Evolutionary conservation across 2,888 invertebrate species (phyloP).

Genomic region (Eilema griseolum): DNA sequence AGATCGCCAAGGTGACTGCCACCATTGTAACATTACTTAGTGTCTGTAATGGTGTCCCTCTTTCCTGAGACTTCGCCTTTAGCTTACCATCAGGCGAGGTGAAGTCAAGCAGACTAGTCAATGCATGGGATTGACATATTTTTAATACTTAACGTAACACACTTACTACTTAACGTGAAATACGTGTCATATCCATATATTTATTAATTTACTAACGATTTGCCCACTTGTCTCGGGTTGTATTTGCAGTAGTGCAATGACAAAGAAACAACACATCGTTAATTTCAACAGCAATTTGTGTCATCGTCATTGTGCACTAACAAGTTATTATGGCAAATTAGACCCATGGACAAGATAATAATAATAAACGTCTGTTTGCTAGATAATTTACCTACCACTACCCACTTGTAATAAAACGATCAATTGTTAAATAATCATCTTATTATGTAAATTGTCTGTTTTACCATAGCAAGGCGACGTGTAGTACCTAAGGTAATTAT

Average conservation of each 20-base stretch:
- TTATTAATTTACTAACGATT: too few species aligned
- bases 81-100: too few species aligned
- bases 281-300: not conserved
- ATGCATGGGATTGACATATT: too few species aligned
- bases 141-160: too few species aligned
- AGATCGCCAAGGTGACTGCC: too few species aligned
- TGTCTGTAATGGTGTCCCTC: too few species aligned
- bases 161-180: too few species aligned
- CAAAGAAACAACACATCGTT: not conserved
- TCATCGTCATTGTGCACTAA: not conserved
- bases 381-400: slow-evolving; percentile 25
- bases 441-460: not conserved
- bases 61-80: too few species aligned
- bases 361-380: slow-evolving; percentile 14
- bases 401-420: slow-evolving; percentile 16
- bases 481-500: not conserved
- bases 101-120: too few species aligned
- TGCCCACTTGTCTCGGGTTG: too few species aligned
- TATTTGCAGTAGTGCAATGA: not conserved
- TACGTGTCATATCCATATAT: too few species aligned
- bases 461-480: not conserved
- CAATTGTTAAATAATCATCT: not conserved
- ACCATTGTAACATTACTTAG: too few species aligned
- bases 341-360: not conserved
- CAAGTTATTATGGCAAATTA: slow-evolving; percentile 4